phyloP scores from a whole-genome alignment of 2,888 invertebrate genomes.

The Helicoverpa assulta region DNA sequence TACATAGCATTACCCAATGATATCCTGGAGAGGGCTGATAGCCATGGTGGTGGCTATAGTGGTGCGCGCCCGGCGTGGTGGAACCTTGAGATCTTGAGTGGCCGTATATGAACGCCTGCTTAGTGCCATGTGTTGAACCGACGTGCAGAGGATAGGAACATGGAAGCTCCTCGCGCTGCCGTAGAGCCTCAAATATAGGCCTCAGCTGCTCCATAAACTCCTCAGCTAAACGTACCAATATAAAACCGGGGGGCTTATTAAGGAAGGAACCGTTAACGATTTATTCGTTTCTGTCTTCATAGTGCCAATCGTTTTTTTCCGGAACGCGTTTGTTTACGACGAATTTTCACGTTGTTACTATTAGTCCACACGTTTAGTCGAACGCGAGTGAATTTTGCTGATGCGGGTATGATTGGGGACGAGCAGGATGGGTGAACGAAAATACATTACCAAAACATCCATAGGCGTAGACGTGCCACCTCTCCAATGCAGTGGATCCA shows the following conservation, averaged over 20 bases:
- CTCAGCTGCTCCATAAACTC: conserved; percentile 98
- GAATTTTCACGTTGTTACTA: conserved; percentile 78
- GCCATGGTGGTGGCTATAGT: conserved; percentile 92
- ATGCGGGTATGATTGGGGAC: conserved; percentile 82
- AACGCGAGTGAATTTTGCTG: conserved; percentile 77
- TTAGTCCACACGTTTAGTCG: conserved; percentile 85
- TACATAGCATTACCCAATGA: conserved; percentile 93
- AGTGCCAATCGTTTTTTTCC: conserved; percentile 87
- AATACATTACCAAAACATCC: conserved; percentile 88
- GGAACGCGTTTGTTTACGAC: conserved; percentile 76
- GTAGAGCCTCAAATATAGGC: conserved; percentile 98
- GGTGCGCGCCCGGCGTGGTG: conserved; percentile 91
- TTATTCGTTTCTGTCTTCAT: conserved; percentile 80
- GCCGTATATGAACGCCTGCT: conserved; percentile 91
- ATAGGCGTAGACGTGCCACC: conserved; percentile 88
- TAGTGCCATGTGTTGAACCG: conserved; percentile 92
- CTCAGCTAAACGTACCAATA: conserved; percentile 93
- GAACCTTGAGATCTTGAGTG: conserved; percentile 91
- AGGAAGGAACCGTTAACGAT: conserved; percentile 76
- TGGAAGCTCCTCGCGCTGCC: conserved; percentile 97
- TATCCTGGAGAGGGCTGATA: conserved; percentile 93
- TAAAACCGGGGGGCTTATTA: conserved; percentile 87
- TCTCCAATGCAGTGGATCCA: conserved; percentile 89
- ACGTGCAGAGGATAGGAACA: conserved; percentile 97
- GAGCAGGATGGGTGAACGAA: conserved; percentile 83